phyloP scores from a whole-genome alignment of 2,888 invertebrate genomes.

The Drosophila macrospina region DNA sequence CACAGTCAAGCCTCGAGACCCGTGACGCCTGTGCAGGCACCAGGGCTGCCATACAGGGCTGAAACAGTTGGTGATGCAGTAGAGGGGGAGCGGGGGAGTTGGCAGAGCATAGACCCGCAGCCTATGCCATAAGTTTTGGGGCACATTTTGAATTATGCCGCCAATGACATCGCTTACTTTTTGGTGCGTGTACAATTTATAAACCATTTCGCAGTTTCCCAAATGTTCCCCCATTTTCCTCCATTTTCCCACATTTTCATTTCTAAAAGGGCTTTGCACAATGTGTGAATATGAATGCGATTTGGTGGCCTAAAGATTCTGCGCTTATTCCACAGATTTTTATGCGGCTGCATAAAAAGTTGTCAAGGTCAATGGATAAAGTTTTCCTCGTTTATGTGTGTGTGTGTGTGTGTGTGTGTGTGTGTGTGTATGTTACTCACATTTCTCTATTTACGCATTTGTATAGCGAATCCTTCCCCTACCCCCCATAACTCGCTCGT shows the following conservation, averaged over 20 bases:
- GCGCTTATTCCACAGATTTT: conserved; percentile 26
- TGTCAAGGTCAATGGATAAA: conserved; percentile 72
- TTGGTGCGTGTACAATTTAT: conserved; percentile 55
- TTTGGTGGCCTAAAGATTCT: conserved; percentile 27
- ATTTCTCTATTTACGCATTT: conserved; percentile 47
- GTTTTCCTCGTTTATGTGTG: conserved; percentile 41
- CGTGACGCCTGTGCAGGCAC: neutral
- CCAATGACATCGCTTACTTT: conserved; percentile 51
- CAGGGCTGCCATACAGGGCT: neutral
- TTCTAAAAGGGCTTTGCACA: conserved; percentile 24
- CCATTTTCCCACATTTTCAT: conserved; percentile 9
- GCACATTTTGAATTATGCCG: conserved; percentile 58
- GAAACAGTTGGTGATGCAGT: no score
- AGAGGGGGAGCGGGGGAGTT: neutral
- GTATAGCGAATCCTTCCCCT: neutral
- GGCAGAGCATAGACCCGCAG: neutral
- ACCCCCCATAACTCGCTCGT: neutral
- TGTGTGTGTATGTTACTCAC: neutral
- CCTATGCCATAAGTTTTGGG: conserved; percentile 37
- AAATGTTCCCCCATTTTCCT: conserved; percentile 11
- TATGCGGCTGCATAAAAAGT: conserved; percentile 45
- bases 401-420: neutral
- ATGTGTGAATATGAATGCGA: conserved; percentile 37
- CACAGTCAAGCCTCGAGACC: conserved; percentile 17
- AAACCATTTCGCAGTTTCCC: conserved; percentile 44